Conservation (phyloP, 2,888 invertebrate genomes). For the Pseudococcus viburni region DNA sequence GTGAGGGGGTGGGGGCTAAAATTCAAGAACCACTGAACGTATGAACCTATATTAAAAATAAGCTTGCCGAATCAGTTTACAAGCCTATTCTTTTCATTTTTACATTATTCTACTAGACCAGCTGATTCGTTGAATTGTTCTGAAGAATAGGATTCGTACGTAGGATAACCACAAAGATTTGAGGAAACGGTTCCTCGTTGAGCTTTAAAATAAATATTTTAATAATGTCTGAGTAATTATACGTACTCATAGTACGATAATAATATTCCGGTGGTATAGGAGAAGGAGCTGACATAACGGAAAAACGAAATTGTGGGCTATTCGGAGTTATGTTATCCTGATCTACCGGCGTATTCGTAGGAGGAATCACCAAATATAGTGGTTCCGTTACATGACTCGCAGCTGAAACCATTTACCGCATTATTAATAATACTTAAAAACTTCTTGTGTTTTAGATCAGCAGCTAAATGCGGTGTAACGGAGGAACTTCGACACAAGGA, state of each 20-base stretch:
- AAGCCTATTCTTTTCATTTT: too few species aligned
- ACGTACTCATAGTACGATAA: conserved; percentile 63
- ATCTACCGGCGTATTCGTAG: conserved; percentile 51
- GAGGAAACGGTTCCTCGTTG: not conserved
- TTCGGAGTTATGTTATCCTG: conserved; percentile 51
- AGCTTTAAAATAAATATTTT: conserved; percentile 34
- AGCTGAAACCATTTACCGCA: conserved; percentile 59
- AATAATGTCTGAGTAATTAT: conserved; percentile 30
- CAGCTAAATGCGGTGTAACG: not conserved
- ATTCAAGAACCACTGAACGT: too few species aligned
- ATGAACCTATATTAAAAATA: too few species aligned
- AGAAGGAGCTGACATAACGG: conserved; percentile 45
- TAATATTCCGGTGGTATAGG: conserved; percentile 54
- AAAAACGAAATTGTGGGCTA: conserved; percentile 54
- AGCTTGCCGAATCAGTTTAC: too few species aligned
- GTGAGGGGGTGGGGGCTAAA: too few species aligned
- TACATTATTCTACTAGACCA: too few species aligned
- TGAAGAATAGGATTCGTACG: not conserved
- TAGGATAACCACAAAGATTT: conserved; percentile 1
- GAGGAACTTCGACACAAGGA: not conserved
- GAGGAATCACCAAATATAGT: conserved; percentile 59
- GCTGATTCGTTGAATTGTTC: not conserved
- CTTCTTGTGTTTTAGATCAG: not conserved
- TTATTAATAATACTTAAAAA: conserved; percentile 3
- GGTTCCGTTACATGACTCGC: conserved; percentile 63